Evolutionary conservation across 2,797 vertebrate genomes (phyloP), one percentile per base, ranked within the genome.

Genomic region (Poecilia gillii): DNA sequence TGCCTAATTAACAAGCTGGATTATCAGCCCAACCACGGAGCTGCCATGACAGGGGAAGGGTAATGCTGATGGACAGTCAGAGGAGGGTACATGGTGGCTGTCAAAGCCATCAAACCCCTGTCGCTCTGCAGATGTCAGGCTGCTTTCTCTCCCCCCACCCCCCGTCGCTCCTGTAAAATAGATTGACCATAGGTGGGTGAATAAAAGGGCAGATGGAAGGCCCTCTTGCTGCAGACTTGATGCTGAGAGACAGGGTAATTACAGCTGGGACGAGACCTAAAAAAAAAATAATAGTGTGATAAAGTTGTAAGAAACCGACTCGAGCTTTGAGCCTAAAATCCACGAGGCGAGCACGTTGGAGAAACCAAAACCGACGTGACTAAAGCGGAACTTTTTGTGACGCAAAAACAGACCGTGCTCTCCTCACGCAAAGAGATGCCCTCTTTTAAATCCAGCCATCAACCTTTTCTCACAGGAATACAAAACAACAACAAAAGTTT

Each of bases 1-100:
- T 94, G 89, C 78, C 87, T 95, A 95, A 96, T 94, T 93, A 95
- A 93, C 90, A 90, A 86, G 76, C 76, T 53, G 80, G 84, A 86
- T 91, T 94, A 93, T 93, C 93, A 79, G 72, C 78, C 49, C 39
- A 64, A 78, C 73, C 80, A 73, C 73, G 45, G 83, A 85, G 83
- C 81, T 36, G 77, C 3, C 73, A 81, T 77, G 90, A 88, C 79
- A 78, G 66, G 87, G 78, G 84, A 25, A 46, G 64, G 76, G 78
- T 85, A 73, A 79, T 76, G 72, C 64, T 90, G 92, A 92, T 23
- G 59, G 91, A 88, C 81, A 78, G 87, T 53, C 62, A 59, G 71
- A 7, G 84, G 78, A 84, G 47, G 78, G 79, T 80, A 79, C 55
- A 74, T 80, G 76, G 76, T 88, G 90, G 89, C 84, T 84, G 91